phyloP scores from a whole-genome alignment of 2,888 invertebrate species.

The Eupithecia subfuscata region DNA sequence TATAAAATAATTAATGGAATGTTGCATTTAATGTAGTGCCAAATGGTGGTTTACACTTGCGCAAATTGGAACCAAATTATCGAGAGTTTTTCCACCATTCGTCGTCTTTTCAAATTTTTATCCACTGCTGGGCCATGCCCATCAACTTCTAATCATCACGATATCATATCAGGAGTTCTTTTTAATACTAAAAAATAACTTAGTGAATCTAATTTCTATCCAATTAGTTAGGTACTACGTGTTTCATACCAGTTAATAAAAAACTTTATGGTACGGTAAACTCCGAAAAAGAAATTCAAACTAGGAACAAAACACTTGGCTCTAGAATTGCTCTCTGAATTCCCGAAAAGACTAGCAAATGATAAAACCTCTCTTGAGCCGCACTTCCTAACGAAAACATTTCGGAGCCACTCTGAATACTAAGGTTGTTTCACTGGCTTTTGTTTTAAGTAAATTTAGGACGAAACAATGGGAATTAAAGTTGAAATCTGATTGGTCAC shows the following conservation, averaged over 20 bases:
- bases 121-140: background rate
- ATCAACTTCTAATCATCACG: background rate
- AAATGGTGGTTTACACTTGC: background rate
- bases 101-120: background rate
- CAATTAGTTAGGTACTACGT: background rate
- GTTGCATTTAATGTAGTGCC: background rate
- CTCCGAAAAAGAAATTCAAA: background rate
- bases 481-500: slow-evolving; percentile 2
- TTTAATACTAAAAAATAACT: background rate
- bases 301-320: slow-evolving; percentile 1
- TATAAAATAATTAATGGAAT: background rate
- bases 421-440: slow-evolving; percentile 3
- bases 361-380: slow-evolving; percentile 15
- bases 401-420: slow-evolving; percentile 5
- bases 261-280: background rate
- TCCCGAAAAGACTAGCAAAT: slow-evolving; percentile 5
- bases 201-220: background rate
- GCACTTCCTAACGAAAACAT: slow-evolving; percentile 14
- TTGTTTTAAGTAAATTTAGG: slow-evolving; percentile 4
- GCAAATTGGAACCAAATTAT: background rate
- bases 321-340: background rate
- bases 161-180: background rate
- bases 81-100: background rate
- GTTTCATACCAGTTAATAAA: background rate
- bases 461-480: background rate